Evolutionary conservation across 2,113 vertebrate species (phyloP).

Genomic region (Strigops habroptila): DNA sequence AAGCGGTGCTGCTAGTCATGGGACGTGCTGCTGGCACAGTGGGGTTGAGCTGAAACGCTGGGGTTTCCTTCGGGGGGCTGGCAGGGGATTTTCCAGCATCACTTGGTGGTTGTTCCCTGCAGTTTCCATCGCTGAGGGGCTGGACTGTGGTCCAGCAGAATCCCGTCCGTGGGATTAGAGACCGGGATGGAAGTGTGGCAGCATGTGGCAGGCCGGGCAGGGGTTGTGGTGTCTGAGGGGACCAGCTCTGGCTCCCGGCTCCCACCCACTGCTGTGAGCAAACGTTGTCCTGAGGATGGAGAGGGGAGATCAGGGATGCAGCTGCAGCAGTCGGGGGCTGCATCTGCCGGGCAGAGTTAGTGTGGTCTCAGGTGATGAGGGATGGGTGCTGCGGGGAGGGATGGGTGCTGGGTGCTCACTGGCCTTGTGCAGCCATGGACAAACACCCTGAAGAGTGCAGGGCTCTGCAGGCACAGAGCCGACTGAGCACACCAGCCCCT

Average conservation of each 20-base stretch:
- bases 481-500: background rate
- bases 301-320: background rate
- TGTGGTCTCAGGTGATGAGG: background rate
- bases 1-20: background rate
- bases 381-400: background rate
- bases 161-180: accelerated
- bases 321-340: background rate
- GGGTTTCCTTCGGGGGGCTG: background rate
- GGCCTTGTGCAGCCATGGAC: background rate
- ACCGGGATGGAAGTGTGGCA: background rate
- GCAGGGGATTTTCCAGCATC: background rate
- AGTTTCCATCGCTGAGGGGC: background rate
- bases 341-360: accelerated
- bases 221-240: background rate
- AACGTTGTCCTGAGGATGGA: background rate
- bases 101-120: background rate
- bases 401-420: background rate
- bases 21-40: background rate
- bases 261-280: background rate
- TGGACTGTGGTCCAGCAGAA: accelerated
- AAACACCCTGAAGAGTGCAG: background rate
- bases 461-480: accelerated
- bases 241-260: background rate
- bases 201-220: background rate
- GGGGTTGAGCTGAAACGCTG: background rate